These are phyloP conservation scores for Channa argus DNA, from an alignment of 2,113 vertebrate genomes.

Conservation along the genomic window DNA sequence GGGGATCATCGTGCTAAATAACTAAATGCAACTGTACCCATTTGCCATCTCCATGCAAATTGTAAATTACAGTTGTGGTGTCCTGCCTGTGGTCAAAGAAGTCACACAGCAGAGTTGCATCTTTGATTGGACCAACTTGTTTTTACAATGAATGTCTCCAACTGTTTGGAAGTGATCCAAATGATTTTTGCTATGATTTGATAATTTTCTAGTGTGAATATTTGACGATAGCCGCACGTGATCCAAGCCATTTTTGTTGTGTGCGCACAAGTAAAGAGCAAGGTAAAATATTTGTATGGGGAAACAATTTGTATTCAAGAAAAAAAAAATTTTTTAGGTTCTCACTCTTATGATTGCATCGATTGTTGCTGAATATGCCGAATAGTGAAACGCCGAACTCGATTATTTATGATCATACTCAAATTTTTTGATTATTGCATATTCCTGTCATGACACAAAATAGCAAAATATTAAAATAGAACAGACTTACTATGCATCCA, in stretches of 20 bases:
- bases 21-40: neutral
- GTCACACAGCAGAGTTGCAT: too few relatives aligned
- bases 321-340: slow-evolving; percentile 2
- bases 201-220: slow-evolving; percentile 57
- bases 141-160: too few relatives aligned
- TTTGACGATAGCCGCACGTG: slow-evolving; percentile 37
- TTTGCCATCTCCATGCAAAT: slow-evolving; percentile 38
- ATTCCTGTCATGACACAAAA: neutral
- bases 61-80: slow-evolving; percentile 69
- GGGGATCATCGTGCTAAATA: too few relatives aligned
- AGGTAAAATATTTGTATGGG: slow-evolving; percentile 6
- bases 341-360: neutral
- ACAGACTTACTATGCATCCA: too few relatives aligned
- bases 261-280: slow-evolving; percentile 29
- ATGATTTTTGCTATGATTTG: slow-evolving; percentile 54
- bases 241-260: slow-evolving; percentile 22
- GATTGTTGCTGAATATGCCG: neutral
- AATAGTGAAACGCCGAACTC: neutral
- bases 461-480: neutral
- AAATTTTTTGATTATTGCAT: neutral
- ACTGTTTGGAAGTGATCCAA: slow-evolving; percentile 45
- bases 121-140: too few relatives aligned
- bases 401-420: slow-evolving; percentile 1
- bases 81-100: too few relatives aligned
- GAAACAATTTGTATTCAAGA: neutral